Percentiles rank a stretch among this genome's conserved stretches.
Evolutionary conservation across 2,113 vertebrate species (phyloP).

Genomic region (Tetrax tetrax): DNA sequence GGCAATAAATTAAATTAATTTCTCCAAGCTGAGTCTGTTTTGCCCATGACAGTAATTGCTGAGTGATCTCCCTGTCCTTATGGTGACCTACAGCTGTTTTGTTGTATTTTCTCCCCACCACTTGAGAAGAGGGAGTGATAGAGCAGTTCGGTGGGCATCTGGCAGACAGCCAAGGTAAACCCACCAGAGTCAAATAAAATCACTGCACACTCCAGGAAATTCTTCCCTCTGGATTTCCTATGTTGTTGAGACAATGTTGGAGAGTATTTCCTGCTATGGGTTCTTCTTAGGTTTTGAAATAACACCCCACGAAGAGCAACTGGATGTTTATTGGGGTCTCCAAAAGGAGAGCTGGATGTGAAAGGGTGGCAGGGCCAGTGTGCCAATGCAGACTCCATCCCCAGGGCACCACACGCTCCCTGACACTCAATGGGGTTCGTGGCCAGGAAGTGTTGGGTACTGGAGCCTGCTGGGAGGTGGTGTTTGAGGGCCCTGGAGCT

Average conservation of each 20-base stretch:
- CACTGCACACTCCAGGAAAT: rapidly evolving
- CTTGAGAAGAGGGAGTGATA: background rate
- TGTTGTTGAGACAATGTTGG: background rate
- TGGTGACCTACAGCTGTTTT: background rate
- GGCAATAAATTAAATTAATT: too few species aligned
- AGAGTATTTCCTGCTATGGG: background rate
- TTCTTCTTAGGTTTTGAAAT: background rate
- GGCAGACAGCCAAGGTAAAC: background rate
- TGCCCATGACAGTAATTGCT: too few species aligned
- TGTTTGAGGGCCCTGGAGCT: background rate
- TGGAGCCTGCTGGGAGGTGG: background rate
- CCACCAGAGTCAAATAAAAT: background rate
- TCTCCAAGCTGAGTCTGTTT: too few species aligned
- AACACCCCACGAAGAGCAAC: background rate
- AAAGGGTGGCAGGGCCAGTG: background rate
- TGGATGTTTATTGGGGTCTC: background rate
- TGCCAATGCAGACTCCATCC: rapidly evolving
- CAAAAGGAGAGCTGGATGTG: rapidly evolving
- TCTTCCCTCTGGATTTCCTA: background rate
- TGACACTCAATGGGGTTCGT: rapidly evolving
- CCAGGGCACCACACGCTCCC: background rate
- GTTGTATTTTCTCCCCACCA: background rate
- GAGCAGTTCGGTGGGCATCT: background rate
- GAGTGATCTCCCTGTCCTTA: too few species aligned
- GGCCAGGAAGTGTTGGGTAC: background rate